phyloP scores from a whole-genome alignment of 2,888 invertebrate genomes.

The Caenorhabditis virilis region DNA sequence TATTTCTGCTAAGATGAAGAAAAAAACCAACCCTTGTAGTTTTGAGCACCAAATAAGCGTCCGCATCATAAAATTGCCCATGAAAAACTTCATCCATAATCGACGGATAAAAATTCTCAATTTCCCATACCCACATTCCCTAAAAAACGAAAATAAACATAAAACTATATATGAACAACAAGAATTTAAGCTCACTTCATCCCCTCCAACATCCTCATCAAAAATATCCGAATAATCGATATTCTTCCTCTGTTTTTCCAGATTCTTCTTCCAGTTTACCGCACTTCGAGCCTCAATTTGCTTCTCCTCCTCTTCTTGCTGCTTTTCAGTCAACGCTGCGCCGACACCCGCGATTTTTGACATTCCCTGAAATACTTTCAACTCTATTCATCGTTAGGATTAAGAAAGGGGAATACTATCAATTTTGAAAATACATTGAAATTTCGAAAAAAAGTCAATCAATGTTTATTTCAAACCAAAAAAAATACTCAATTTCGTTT shows the following conservation, averaged over 20 bases:
- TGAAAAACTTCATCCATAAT: slow-evolving; percentile 82
- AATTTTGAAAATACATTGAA: too few relatives aligned
- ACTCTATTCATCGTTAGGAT: too few relatives aligned
- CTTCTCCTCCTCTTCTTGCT: slow-evolving; percentile 51
- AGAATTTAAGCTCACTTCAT: slow-evolving; percentile 21
- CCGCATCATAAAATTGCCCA: slow-evolving; percentile 93
- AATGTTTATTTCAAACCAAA: too few relatives aligned
- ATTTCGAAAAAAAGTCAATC: too few relatives aligned
- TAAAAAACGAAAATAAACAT: slow-evolving; percentile 13
- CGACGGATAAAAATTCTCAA: slow-evolving; percentile 97
- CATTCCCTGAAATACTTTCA: slow-evolving; percentile 81
- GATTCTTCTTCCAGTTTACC: slow-evolving; percentile 59
- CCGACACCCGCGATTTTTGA: slow-evolving; percentile 79
- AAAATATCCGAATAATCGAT: slow-evolving; percentile 66
- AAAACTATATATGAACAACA: background rate
- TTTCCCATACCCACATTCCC: slow-evolving; percentile 93
- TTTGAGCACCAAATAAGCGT: slow-evolving; percentile 86
- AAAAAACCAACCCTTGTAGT: slow-evolving; percentile 45
- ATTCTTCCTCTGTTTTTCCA: slow-evolving; percentile 57
- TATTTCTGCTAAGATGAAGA: background rate
- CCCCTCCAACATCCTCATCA: slow-evolving; percentile 82
- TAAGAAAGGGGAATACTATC: too few relatives aligned
- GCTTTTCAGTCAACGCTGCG: slow-evolving; percentile 70
- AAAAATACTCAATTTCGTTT: too few relatives aligned
- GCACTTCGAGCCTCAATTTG: slow-evolving; percentile 44